Base-by-base conservation (phyloP, 2,888 invertebrate species). In the Cantharis rufa region DNA sequence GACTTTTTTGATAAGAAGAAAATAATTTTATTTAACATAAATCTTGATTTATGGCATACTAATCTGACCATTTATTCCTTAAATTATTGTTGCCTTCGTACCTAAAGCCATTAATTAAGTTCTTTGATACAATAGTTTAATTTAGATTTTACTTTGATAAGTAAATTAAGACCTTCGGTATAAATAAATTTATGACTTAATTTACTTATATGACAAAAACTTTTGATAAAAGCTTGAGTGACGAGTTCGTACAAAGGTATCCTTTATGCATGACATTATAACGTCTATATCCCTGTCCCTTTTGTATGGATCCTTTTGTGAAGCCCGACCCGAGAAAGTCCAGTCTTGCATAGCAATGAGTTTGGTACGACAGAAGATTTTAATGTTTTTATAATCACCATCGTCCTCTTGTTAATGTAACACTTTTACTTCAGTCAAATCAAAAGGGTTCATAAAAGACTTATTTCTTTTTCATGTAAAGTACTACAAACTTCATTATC, bases 301-400 rank as follows among this genome's bases (percentile, higher is more conserved):
- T 87, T 87, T 87, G 87, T 87, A 83, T 83, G 84, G 83, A 83
- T 84, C 86, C 86, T 87, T 86, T 87, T 87, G 85, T 84, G 80
- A 82, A 72, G 76, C 81, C 64, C 79, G 78, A 75, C 83, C 84
- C 84, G 85, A 86, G 84, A 84, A 85, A 85, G 83, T 84, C 85
- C 84, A 74, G 85, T 85, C 87, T 87, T 87, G 88, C 88, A 88
- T 88, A 87, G 84, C 87, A 87, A 88, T 87, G 86, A 87, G 86
- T 81, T 80, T 81, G 82, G 83, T 81, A 83, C 82, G 83, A 84
- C 85, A 81, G 82, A 81, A 83, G 87, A 87, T 87, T 87, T 87
- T 87, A 87, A 88, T 88, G 87, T 88, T 88, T 88, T 88, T 88
- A 88, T 88, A 88, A 88, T 88, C 87, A 87, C 84, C 83, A 83